Conservation (phyloP, 1,140 invertebrate species). For the Carposina sasakii region DNA sequence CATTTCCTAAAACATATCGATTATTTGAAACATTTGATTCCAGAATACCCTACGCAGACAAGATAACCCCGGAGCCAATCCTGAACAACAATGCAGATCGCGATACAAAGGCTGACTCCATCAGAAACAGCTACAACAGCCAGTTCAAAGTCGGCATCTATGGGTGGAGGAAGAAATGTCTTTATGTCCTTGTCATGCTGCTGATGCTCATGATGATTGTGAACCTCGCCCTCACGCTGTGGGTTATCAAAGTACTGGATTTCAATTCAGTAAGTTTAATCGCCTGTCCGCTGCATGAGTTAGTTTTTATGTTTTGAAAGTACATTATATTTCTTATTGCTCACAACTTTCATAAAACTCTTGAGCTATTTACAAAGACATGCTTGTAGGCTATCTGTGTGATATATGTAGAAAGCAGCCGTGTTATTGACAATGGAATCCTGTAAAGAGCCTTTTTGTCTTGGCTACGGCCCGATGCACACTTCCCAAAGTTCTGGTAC, state of each 20-base stretch:
- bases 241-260: conserved; percentile 96
- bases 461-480: no score
- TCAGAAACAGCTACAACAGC: conserved; percentile 71
- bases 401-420: no score
- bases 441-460: no score
- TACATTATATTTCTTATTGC: no score
- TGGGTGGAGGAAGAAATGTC: conserved; percentile 95
- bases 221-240: conserved; percentile 94
- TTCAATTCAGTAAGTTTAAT: conserved; percentile 91
- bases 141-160: conserved; percentile 91
- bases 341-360: no score
- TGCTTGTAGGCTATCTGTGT: no score
- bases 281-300: no score
- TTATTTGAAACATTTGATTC: conserved; percentile 38
- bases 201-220: conserved; percentile 93
- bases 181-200: conserved; percentile 88
- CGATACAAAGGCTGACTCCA: conserved; percentile 66
- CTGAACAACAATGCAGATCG: conserved; percentile 62
- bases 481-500: no score
- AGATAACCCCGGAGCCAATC: conserved; percentile 66
- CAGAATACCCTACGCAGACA: conserved; percentile 71
- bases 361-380: no score
- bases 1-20: no score
- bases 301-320: no score
- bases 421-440: no score